Conservation (phyloP, 2,797 vertebrate species). For the Myripristis murdjan region DNA sequence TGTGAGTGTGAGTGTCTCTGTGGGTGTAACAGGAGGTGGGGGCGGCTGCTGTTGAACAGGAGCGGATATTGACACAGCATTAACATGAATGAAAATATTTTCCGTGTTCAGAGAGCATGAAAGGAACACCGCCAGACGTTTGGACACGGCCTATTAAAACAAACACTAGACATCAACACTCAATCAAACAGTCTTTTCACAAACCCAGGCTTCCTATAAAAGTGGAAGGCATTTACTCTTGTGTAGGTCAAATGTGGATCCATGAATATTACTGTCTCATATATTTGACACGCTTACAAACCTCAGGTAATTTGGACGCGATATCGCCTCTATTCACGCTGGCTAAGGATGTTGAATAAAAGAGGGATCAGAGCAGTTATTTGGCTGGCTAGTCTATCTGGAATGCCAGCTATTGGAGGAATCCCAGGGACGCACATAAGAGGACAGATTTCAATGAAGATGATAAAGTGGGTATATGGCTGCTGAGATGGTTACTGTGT, state of each 20-base stretch:
- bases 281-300: slow-evolving; percentile 23
- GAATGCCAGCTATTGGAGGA: slow-evolving; percentile 37
- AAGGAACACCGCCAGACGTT: slow-evolving; percentile 63
- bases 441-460: slow-evolving; percentile 53
- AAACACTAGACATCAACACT: slow-evolving; percentile 75
- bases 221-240: slow-evolving; percentile 1
- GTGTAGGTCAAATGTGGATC: background rate
- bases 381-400: background rate
- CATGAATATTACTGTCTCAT: slow-evolving; percentile 3
- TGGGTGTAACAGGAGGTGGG: slow-evolving; percentile 54
- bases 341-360: slow-evolving; percentile 23
- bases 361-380: background rate
- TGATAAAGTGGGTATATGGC: slow-evolving; percentile 20
- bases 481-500: slow-evolving; percentile 34
- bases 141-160: slow-evolving; percentile 76
- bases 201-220: slow-evolving; percentile 26
- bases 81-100: slow-evolving; percentile 86
- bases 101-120: slow-evolving; percentile 76
- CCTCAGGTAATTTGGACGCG: slow-evolving; percentile 15
- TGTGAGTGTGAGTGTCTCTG: slow-evolving; percentile 33
- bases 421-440: slow-evolving; percentile 42
- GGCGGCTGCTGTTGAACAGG: slow-evolving; percentile 51
- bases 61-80: slow-evolving; percentile 82
- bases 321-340: slow-evolving; percentile 30
- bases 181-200: slow-evolving; percentile 69